Evolutionary conservation across 1,140 invertebrate genomes (phyloP), one percentile per base, ranked within the genome.

Genomic region (Drosophila fuyamai): DNA sequence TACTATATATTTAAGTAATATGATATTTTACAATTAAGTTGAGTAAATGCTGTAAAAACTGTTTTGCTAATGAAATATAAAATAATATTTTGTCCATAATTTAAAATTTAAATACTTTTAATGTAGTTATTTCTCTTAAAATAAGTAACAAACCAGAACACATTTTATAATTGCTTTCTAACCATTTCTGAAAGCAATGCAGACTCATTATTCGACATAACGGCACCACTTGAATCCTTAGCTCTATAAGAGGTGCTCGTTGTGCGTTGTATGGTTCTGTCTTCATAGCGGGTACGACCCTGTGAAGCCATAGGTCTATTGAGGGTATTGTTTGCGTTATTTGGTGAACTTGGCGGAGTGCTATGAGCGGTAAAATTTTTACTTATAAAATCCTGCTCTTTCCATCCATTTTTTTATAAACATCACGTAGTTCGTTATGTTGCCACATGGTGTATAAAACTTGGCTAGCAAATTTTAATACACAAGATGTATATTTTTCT

Each of bases 361-460:
- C 74, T 92, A 86, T 93, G 90, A 53, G 94, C 93, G 79, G 91
- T 93, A 92, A 83, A 90, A 80, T 80, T 92, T 81, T 92, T 92
- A 59, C 88, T 97, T 1, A 98, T 96, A 93, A 98, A 98, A 93
- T 98, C 97, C 60, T 96, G 95, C 92, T 99, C 98, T 91, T 98
- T 98, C 95, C 97, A 99, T 13, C 98, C 98, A 78, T 98, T 96
- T 93, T 98, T 93, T 97, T 97, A 93, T 99, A 99, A 54, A 98
- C 97, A 89, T 98, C 97, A 74, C 99, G 95, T 51, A 99, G 93
- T 91, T 99, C 98, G 92, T 98, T 97, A 93, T 99, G 98, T 72
- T 98, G 97, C 98, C 98, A 99, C 97, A 99, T 98, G 43, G 98
- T 98, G 93, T 97, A 98, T 57, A 99, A 94, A 70, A 99, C 96